Conservation (phyloP, 2,888 invertebrate genomes). For the Tipula unca region DNA sequence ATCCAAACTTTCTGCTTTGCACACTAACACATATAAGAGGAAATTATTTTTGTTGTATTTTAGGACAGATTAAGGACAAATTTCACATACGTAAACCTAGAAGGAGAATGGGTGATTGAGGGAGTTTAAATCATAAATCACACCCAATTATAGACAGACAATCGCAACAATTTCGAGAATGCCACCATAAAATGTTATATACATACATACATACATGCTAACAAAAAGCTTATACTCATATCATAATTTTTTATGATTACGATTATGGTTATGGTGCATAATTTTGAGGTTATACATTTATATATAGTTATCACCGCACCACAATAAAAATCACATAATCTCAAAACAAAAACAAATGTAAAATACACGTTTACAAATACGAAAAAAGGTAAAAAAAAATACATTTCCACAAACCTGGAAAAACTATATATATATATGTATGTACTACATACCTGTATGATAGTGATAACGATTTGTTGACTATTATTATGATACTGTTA, state of each 20-base stretch:
- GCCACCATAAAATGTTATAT: too few species aligned
- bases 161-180: too few species aligned
- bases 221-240: too few species aligned
- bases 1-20: too few species aligned
- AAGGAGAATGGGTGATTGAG: too few species aligned
- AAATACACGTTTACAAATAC: background rate
- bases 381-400: background rate
- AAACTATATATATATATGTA: background rate
- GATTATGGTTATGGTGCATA: background rate
- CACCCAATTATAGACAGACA: too few species aligned
- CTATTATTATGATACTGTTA: background rate
- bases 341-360: background rate
- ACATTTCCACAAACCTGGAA: background rate
- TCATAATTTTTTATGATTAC: background rate
- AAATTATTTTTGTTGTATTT: too few species aligned
- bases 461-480: slow-evolving; percentile 14
- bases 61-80: too few species aligned
- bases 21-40: too few species aligned
- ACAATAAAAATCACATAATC: background rate
- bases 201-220: too few species aligned
- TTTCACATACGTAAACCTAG: too few species aligned
- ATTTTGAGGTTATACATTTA: background rate
- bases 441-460: background rate
- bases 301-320: background rate
- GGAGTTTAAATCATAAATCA: too few species aligned